Evolutionary conservation across 2,113 vertebrate species (phyloP), one percentile per base, ranked within the genome.

Genomic region (Apteryx mantelli): DNA sequence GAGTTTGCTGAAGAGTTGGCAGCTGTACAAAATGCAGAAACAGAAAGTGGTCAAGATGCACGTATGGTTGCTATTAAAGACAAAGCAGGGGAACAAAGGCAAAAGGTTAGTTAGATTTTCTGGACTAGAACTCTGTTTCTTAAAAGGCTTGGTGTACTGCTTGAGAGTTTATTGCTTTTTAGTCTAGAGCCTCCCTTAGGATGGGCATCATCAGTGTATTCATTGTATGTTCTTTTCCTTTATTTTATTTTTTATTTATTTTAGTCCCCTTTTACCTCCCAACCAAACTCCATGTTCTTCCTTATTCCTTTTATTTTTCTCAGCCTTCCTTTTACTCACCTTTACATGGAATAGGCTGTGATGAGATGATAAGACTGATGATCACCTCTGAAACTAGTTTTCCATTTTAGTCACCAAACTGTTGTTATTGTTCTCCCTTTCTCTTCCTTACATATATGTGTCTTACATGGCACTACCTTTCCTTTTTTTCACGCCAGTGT

Each of bases 1-100:
- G 55, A 79, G 17, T 89, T 96, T 95, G 90, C 92, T 22, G 84
- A 91, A 38, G 92, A 92, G 38, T 3, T 40, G 34, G 24, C 82
- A 63, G 77, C 84, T 85, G 28, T 90, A 84, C 22, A 91, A 77
- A 95, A 86, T 71, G 91, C 97, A 87, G 92, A 89, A 95, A 42
- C 3, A 7, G 86, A 19, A 91, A 87, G 87, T 25, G 34, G 92
- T 38, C 94, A 94, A 95, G 75, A 76, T 73, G 18, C 13, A 40
- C 18, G 58, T 73, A 66, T 69, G 21, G 15, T 56, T 83, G 48
- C 74, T 91, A 66, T 13, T 52, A 89, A 92, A 94, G 75, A 93
- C 61, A 92, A 92, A 73, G n/a, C 21, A 73, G 52, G 69, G 20
- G 61, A 95, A 44, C 55, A 69, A 86, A 96, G 88, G 17, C 82